Evolutionary conservation across 2,888 invertebrate genomes (phyloP).

Genomic region (Lucinisca nassula): DNA sequence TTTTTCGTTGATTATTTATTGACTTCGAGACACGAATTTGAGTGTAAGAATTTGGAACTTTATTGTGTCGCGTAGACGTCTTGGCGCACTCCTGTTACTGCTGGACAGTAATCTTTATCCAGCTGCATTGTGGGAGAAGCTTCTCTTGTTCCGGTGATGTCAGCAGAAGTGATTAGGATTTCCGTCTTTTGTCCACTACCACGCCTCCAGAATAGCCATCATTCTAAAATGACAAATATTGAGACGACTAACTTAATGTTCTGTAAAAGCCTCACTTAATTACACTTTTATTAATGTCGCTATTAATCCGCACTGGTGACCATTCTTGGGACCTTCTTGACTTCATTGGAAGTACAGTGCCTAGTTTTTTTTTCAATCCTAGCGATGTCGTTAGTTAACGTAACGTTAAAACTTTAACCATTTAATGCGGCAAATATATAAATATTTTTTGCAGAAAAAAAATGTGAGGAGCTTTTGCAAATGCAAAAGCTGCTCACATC

Average conservation of each 20-base stretch:
- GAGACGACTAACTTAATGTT: constrained; percentile 59
- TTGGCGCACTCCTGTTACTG: constrained; percentile 54
- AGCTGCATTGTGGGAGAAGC: constrained; percentile 28
- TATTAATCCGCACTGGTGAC: no score
- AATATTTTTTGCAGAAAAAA: no score
- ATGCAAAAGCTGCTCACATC: no score
- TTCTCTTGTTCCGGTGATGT: constrained; percentile 45
- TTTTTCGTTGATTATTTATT: constrained; percentile 52
- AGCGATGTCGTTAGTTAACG: no score
- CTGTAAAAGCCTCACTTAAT: constrained; percentile 35
- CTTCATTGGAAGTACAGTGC: no score
- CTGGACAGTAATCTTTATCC: constrained; percentile 38
- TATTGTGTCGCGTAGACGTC: constrained; percentile 55
- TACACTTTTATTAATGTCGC: constrained; percentile 36
- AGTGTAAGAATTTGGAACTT: constrained; percentile 30
- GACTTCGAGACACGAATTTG: constrained; percentile 60
- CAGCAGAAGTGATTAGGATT: constrained; percentile 40
- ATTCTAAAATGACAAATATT: constrained; percentile 59
- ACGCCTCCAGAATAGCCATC: not conserved
- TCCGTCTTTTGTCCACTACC: not conserved
- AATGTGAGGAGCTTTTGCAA: no score
- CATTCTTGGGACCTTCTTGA: no score
- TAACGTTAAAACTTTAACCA: no score
- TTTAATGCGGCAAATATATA: no score
- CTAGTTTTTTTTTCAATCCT: no score